Percentiles rank a stretch among this genome's conserved stretches.
Conservation (phyloP, 2,888 invertebrate genomes). For the Plebejus anna region DNA sequence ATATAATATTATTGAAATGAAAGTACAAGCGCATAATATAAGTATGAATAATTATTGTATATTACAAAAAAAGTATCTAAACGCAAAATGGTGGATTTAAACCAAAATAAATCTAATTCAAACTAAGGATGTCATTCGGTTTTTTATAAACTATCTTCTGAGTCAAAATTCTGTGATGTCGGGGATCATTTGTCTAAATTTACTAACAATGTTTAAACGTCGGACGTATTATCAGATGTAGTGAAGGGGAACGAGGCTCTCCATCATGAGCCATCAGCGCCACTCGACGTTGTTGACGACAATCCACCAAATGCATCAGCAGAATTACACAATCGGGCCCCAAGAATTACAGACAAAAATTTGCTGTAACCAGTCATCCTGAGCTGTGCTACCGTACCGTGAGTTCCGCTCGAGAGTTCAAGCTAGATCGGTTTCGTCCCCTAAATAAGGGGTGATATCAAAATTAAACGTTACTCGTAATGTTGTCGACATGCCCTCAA, state of each 20-base stretch:
- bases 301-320: constrained; percentile 75
- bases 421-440: constrained; percentile 42
- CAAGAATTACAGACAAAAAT: constrained; percentile 59
- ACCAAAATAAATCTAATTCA: no score
- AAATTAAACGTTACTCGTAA: constrained; percentile 77
- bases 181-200: constrained; percentile 5
- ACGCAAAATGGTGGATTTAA: no score
- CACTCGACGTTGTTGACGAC: constrained; percentile 57
- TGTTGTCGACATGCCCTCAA: constrained; percentile 77
- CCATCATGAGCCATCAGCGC: constrained; percentile 69
- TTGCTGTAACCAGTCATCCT: constrained; percentile 43
- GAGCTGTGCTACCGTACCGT: constrained; percentile 43
- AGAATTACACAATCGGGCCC: constrained; percentile 65
- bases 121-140: neutral
- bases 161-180: neutral
- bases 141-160: neutral
- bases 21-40: no score
- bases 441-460: constrained; percentile 56
- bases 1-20: no score
- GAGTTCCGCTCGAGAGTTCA: constrained; percentile 40
- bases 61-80: no score
- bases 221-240: constrained; percentile 45
- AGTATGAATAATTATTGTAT: no score
- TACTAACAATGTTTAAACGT: constrained; percentile 37
- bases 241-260: constrained; percentile 46